Percentiles rank a stretch among this genome's conserved stretches.
These are phyloP conservation scores for Tribolium freemani DNA, from an alignment of 2,888 invertebrate genomes.

Conservation along the genomic window DNA sequence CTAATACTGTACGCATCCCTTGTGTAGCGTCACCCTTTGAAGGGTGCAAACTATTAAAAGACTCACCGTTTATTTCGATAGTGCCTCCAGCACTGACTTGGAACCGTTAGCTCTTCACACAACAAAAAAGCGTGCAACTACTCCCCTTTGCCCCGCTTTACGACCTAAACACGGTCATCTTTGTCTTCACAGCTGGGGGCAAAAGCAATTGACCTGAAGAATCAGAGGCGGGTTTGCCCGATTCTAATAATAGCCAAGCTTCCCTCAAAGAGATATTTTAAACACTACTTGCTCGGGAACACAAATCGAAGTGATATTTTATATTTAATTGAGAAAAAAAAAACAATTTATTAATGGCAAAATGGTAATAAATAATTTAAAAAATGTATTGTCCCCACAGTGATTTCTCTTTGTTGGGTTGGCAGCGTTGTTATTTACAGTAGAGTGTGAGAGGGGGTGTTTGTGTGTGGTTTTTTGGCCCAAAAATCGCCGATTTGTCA, in stretches of 20 bases:
- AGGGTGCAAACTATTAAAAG: conserved; percentile 2
- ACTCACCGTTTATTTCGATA: conserved; percentile 18
- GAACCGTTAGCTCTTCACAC: conserved; percentile 29
- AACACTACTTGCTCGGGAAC: no score
- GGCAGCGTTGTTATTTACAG: conserved; percentile 11
- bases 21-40: neutral
- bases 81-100: neutral
- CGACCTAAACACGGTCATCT: conserved; percentile 6
- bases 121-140: conserved; percentile 25
- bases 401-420: neutral
- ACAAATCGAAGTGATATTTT: neutral
- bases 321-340: no score
- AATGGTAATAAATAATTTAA: no score
- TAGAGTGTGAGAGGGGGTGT: conserved; percentile 1
- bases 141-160: conserved; percentile 14
- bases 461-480: neutral
- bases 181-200: conserved; percentile 31
- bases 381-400: no score
- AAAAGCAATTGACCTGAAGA: conserved; percentile 17
- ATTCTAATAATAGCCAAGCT: neutral
- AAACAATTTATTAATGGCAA: no score
- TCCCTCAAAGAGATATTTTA: neutral
- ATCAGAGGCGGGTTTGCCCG: neutral
- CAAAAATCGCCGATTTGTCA: neutral
- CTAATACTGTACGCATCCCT: conserved; percentile 11